Evolutionary conservation across 2,113 vertebrate genomes (phyloP).

Genomic region (Callospermophilus lateralis): DNA sequence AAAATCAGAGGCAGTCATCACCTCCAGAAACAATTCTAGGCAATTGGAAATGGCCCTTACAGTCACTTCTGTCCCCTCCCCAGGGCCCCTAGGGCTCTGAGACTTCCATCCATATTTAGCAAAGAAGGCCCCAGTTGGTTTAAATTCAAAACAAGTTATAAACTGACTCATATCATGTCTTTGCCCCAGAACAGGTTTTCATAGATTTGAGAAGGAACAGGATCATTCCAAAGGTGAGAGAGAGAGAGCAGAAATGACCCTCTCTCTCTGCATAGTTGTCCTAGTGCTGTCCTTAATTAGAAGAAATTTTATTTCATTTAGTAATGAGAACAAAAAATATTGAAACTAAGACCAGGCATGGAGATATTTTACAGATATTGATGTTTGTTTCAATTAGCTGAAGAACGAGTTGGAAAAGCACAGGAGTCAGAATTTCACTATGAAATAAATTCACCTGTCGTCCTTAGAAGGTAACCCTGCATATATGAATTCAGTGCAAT

Average conservation of each 20-base stretch:
- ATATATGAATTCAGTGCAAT: not conserved
- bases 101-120: not conserved
- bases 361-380: not conserved
- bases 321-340: conserved; percentile 9
- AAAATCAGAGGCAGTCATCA: no score
- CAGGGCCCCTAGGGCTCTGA: not conserved
- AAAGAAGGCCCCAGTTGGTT: not conserved
- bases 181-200: not conserved
- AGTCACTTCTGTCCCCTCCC: not conserved
- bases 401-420: not conserved
- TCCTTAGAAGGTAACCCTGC: not conserved
- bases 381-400: not conserved
- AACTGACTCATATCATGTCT: not conserved
- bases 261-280: not conserved
- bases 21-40: not conserved
- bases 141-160: not conserved
- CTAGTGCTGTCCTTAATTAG: not conserved
- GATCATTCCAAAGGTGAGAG: not conserved
- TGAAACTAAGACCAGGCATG: not conserved
- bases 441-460: not conserved
- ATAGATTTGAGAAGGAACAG: not conserved
- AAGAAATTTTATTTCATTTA: conserved; percentile 33
- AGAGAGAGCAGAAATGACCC: not conserved
- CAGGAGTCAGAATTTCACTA: not conserved
- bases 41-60: not conserved